A percentile compares a stretch with the other conserved stretches of the same genome.
phyloP scores from a whole-genome alignment of 2,113 vertebrate species.

The Dascyllus trimaculatus region DNA sequence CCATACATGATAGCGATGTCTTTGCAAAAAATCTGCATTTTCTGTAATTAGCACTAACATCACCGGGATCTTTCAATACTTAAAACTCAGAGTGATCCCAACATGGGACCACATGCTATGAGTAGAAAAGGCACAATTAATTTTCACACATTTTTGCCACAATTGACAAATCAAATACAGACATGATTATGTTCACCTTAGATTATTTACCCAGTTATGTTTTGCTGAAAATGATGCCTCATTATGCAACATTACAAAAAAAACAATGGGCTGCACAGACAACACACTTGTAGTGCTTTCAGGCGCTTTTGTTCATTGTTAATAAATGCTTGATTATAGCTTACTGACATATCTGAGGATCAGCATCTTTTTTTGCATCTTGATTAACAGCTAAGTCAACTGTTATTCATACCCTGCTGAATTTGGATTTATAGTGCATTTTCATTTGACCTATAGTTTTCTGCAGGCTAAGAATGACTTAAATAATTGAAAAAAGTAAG shows the following conservation, averaged over 20 bases:
- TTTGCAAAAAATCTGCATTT: background rate
- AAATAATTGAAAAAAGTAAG: no score
- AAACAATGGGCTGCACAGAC: background rate
- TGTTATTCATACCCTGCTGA: no score
- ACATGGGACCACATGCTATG: background rate
- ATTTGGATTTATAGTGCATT: no score
- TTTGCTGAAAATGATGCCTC: background rate
- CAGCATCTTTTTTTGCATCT: no score
- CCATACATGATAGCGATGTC: background rate
- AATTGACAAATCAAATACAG: background rate
- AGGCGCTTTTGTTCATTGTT: background rate
- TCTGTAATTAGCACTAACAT: background rate
- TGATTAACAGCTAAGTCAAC: no score
- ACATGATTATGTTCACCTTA: no score
- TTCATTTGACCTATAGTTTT: no score
- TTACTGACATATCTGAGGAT: no score
- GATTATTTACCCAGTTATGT: background rate
- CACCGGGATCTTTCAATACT: background rate
- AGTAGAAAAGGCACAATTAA: background rate
- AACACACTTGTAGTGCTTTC: background rate
- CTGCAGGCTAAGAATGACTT: no score
- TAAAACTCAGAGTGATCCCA: background rate
- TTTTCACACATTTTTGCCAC: constrained; percentile 6
- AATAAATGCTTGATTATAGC: background rate
- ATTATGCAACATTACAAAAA: background rate